A percentile compares a stretch with the other conserved stretches of the same genome.
Conservation (phyloP, 2,113 vertebrate species). For the Colinus virginianus region DNA sequence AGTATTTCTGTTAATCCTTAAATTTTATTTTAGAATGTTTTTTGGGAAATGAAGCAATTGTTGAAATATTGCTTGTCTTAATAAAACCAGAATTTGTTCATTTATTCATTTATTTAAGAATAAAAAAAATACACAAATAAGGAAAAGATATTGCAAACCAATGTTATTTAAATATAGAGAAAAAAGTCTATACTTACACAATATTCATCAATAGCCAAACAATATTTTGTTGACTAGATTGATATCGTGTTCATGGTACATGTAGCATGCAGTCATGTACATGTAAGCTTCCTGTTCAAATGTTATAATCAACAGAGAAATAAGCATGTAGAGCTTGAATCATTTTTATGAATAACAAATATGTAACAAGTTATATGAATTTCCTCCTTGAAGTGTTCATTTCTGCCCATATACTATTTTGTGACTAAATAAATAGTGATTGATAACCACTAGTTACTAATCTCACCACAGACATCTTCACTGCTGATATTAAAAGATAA, state of each 20-base stretch:
- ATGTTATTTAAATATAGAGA: accelerated
- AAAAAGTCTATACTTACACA: not conserved
- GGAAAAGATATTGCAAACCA: accelerated
- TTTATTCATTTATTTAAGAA: not conserved
- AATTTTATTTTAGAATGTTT: not conserved
- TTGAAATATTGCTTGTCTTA: not conserved
- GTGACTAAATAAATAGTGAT: not conserved
- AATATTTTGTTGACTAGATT: not conserved
- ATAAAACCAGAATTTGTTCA: too few relatives aligned
- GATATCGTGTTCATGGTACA: not conserved
- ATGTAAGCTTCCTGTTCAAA: not conserved
- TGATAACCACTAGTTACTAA: not conserved
- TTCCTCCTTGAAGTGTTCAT: not conserved
- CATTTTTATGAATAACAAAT: not conserved
- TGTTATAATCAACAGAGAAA: not conserved
- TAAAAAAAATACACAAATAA: accelerated
- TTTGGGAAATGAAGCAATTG: not conserved
- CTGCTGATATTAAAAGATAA: not conserved
- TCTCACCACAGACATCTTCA: not conserved
- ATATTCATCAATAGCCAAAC: not conserved
- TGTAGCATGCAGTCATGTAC: not conserved
- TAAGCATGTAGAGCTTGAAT: not conserved
- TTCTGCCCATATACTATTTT: not conserved
- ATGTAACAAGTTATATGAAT: not conserved
- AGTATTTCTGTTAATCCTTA: not conserved